A percentile compares a stretch with the other conserved stretches of the same genome.
Conservation (phyloP, 1,140 invertebrate species). For the Ceratoteleas bidentatus region DNA sequence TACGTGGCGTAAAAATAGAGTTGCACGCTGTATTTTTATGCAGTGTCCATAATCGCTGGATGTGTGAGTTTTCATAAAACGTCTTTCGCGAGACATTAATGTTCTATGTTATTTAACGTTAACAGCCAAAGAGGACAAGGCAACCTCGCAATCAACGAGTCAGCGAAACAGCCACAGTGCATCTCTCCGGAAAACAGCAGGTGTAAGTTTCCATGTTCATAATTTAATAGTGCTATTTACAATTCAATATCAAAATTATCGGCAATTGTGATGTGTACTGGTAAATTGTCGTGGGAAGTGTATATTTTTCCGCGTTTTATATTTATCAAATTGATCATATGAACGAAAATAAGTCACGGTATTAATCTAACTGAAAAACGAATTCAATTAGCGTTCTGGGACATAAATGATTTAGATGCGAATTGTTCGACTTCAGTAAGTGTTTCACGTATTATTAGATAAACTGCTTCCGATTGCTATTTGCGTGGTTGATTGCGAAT, state of each 20-base stretch:
- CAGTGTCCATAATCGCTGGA: too few species aligned
- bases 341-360: slow-evolving; percentile 7
- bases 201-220: slow-evolving; percentile 75
- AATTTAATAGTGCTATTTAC: slow-evolving; percentile 32
- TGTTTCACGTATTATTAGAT: slow-evolving; percentile 1
- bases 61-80: slow-evolving; percentile 8
- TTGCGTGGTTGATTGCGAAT: neutral
- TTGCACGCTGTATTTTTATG: too few species aligned
- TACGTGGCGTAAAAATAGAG: too few species aligned
- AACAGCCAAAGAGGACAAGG: slow-evolving; percentile 81
- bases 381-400: neutral
- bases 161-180: slow-evolving; percentile 77
- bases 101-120: slow-evolving; percentile 51
- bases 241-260: slow-evolving; percentile 26
- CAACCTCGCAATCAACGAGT: slow-evolving; percentile 74
- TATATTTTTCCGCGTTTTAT: slow-evolving; percentile 9
- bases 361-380: slow-evolving; percentile 2
- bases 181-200: slow-evolving; percentile 78
- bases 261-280: too few species aligned
- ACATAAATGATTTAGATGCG: slow-evolving; percentile 13
- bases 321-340: slow-evolving; percentile 8
- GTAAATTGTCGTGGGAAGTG: slow-evolving; percentile 8
- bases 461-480: neutral
- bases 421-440: slow-evolving; percentile 1
- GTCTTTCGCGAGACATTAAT: slow-evolving; percentile 40